A percentile compares a stretch with the other conserved stretches of the same genome.
Conservation (phyloP, 2,888 invertebrate genomes). For the Lottia scabra region DNA sequence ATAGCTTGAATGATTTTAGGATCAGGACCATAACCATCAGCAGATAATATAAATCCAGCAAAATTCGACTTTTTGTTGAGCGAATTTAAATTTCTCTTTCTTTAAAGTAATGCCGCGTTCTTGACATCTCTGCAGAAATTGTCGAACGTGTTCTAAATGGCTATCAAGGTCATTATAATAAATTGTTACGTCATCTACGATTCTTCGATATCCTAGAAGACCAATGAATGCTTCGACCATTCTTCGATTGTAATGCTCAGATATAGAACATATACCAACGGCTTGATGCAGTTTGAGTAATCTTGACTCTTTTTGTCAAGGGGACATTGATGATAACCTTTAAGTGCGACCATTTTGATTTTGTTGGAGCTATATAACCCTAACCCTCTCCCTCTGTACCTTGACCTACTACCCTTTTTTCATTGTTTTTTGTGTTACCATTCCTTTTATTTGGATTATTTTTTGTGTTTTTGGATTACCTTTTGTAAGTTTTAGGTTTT, state of each 20-base stretch:
- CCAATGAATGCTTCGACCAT: neutral
- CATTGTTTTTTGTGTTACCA: no score
- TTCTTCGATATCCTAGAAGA: neutral
- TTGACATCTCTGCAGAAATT: neutral
- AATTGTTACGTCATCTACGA: neutral
- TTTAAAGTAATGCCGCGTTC: neutral
- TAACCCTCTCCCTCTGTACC: no score
- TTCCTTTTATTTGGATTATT: no score
- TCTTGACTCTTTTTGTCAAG: neutral
- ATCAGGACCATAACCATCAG: neutral
- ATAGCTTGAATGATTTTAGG: neutral
- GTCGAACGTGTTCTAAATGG: neutral
- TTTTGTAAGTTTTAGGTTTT: no score
- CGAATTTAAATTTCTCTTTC: neutral
- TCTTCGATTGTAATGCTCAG: neutral
- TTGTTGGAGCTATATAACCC: no score
- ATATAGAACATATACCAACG: neutral
- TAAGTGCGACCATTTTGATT: neutral
- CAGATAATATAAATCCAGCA: neutral
- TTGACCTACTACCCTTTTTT: no score
- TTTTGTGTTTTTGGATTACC: no score
- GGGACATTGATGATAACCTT: neutral
- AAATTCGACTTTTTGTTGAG: neutral
- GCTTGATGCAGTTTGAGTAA: neutral
- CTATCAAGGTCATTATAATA: neutral